Percentiles rank a stretch among this genome's conserved stretches.
These are phyloP conservation scores for Macrophya annulata DNA, from an alignment of 2,888 invertebrate species.

Conservation along the genomic window DNA sequence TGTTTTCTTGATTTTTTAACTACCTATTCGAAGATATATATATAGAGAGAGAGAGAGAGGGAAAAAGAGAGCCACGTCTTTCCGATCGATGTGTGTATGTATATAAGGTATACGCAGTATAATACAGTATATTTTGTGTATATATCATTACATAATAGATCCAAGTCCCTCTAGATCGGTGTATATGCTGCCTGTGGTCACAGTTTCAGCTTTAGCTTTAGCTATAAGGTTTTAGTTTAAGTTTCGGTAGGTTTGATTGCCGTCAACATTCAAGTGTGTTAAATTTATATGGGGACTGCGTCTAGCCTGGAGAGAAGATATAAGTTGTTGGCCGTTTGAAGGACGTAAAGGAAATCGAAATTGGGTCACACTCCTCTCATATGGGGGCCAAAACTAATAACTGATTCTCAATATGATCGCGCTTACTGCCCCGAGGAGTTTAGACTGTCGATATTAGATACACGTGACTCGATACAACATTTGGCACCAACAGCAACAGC, in stretches of 20 bases:
- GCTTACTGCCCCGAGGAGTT: slow-evolving; percentile 9
- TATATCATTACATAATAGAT: slow-evolving; percentile 52
- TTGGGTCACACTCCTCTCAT: slow-evolving; percentile 49
- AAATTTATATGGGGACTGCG: background rate
- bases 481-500: background rate
- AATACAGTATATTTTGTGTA: background rate
- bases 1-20: background rate
- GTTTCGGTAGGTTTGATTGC: slow-evolving; percentile 43
- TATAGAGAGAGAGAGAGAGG: no score
- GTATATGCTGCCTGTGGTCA: background rate
- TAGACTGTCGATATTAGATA: background rate
- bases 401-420: slow-evolving; percentile 36
- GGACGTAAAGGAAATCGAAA: slow-evolving; percentile 52
- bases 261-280: slow-evolving; percentile 35
- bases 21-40: background rate
- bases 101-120: no score
- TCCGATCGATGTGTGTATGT: background rate
- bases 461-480: slow-evolving; percentile 20
- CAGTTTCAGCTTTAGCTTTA: slow-evolving; percentile 7
- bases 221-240: background rate
- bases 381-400: slow-evolving; percentile 51
- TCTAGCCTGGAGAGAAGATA: slow-evolving; percentile 39
- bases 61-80: slow-evolving; percentile 15
- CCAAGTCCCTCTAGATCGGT: background rate
- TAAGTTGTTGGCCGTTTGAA: slow-evolving; percentile 54